Percentiles rank a stretch among this genome's conserved stretches.
These are phyloP conservation scores for Buceros bicornis DNA, from an alignment of 2,797 vertebrate genomes.

Conservation along the genomic window DNA sequence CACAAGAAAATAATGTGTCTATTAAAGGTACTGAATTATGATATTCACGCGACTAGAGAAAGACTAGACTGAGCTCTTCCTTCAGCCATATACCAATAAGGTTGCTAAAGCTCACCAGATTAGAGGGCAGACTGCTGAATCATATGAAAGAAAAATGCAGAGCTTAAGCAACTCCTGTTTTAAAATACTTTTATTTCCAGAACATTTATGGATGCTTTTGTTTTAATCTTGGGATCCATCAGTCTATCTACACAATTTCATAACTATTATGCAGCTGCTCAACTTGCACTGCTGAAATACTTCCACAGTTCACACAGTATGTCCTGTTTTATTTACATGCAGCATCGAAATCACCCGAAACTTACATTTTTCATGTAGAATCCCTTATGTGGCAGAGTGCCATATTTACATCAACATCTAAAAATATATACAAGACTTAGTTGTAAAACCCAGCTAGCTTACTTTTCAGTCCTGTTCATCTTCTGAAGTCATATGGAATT, in stretches of 20 bases:
- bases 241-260: constrained; percentile 31
- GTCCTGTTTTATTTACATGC: constrained; percentile 48
- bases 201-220: not conserved
- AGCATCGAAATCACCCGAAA: constrained; percentile 41
- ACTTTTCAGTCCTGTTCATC: not conserved
- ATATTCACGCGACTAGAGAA: not conserved
- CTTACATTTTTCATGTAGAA: constrained; percentile 30
- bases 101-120: not conserved
- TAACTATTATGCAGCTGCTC: constrained; percentile 47
- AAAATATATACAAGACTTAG: not conserved
- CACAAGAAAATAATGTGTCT: not conserved
- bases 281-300: constrained; percentile 29
- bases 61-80: not conserved
- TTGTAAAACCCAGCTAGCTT: not conserved
- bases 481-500: not conserved
- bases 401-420: constrained; percentile 17
- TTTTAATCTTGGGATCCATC: constrained; percentile 38
- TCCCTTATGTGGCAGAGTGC: constrained; percentile 4
- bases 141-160: not conserved
- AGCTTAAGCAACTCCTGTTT: not conserved
- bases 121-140: not conserved
- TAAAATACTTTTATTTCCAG: not conserved
- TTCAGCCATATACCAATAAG: not conserved
- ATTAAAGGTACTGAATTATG: not conserved
- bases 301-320: not conserved